These are phyloP conservation scores for Muscina levida DNA, from an alignment of 2,888 invertebrate genomes.

Conservation along the genomic window DNA sequence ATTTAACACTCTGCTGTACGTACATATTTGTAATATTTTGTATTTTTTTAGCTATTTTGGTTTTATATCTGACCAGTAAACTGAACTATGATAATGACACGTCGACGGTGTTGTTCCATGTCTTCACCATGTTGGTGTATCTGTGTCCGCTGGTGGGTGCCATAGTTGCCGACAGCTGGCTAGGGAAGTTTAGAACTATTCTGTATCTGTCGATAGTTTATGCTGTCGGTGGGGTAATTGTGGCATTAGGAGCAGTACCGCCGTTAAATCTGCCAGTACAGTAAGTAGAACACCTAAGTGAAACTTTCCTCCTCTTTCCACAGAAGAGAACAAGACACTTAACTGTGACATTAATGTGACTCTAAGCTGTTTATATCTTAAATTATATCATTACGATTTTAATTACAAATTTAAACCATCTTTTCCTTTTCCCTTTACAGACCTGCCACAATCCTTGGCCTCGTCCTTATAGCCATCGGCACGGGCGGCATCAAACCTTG, in stretches of 20 bases:
- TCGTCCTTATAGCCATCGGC: conserved; percentile 90
- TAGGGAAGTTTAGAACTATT: conserved; percentile 93
- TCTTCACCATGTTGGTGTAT: conserved; percentile 92
- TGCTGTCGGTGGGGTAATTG: conserved; percentile 88
- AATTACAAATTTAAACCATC: too few relatives aligned
- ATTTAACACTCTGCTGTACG: too few relatives aligned
- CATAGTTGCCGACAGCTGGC: conserved; percentile 94
- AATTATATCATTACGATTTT: too few relatives aligned
- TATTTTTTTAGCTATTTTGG: conserved; percentile 88
- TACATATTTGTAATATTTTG: background rate
- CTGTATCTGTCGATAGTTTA: conserved; percentile 94
- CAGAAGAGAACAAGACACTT: too few relatives aligned
- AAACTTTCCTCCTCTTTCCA: too few relatives aligned
- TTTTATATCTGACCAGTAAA: conserved; percentile 91
- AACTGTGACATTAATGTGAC: too few relatives aligned
- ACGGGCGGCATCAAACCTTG: conserved; percentile 98
- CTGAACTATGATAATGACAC: conserved; percentile 86
- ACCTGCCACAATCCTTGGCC: conserved; percentile 84
- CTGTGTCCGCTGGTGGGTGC: conserved; percentile 87
- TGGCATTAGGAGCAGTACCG: conserved; percentile 86
- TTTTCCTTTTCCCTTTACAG: conserved; percentile 80
- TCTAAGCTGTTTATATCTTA: too few relatives aligned
- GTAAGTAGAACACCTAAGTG: conserved; percentile 71
- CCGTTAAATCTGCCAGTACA: conserved; percentile 82
- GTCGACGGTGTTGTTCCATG: conserved; percentile 93